Conservation (phyloP, 2,113 vertebrate species). For the Bubo bubo region DNA sequence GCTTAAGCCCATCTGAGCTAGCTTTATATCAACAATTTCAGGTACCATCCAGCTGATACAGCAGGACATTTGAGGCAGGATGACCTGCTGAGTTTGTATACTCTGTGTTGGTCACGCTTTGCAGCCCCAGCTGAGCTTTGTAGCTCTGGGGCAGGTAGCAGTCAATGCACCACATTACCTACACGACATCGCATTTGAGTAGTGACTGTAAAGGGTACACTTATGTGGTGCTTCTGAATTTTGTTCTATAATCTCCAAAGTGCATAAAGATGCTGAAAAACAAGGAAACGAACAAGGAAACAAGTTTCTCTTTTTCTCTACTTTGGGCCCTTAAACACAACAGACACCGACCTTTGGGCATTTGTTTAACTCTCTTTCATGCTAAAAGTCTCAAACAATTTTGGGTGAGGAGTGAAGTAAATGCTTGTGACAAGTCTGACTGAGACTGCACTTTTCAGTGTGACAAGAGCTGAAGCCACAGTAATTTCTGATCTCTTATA, state of each 20-base stretch:
- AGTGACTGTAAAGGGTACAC: background rate
- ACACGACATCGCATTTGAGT: background rate
- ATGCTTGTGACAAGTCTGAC: background rate
- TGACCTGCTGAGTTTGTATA: background rate
- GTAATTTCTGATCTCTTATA: background rate
- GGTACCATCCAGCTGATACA: background rate
- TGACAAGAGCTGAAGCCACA: background rate
- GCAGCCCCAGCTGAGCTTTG: background rate
- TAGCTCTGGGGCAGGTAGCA: background rate
- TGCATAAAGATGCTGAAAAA: background rate
- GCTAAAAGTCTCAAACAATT: background rate
- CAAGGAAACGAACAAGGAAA: background rate
- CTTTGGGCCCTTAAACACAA: background rate
- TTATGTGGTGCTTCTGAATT: background rate
- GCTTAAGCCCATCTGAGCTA: background rate
- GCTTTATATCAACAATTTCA: background rate
- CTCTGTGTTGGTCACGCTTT: accelerated
- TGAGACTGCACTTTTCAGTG: background rate
- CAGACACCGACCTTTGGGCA: background rate
- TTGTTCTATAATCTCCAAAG: background rate
- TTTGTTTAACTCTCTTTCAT: background rate
- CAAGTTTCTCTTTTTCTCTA: background rate
- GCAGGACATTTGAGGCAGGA: background rate
- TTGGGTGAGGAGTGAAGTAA: background rate
- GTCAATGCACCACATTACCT: background rate